Conservation (phyloP, 30 jellyfish, hydroid and myxozoan species). For the Haliclystus octoradiatus region DNA sequence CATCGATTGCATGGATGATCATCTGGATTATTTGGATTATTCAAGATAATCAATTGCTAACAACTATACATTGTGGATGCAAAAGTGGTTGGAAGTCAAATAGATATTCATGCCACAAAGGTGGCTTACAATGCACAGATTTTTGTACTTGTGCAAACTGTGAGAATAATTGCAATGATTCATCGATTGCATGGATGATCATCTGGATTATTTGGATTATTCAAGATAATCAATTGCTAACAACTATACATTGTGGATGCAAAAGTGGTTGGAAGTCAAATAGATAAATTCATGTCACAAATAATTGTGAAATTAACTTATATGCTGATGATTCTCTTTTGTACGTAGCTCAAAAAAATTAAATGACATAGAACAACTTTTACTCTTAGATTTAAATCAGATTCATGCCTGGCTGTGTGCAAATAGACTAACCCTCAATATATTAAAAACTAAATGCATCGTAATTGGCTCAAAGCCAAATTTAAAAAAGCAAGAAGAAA, state of each 20-base stretch:
- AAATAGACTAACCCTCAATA: too few relatives aligned
- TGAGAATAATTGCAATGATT: background rate
- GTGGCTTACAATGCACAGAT: constrained; percentile 14
- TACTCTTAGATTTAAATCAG: too few relatives aligned
- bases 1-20: background rate
- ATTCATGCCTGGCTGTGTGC: too few relatives aligned
- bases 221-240: constrained; percentile 19
- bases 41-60: constrained; percentile 19
- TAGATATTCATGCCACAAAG: constrained; percentile 17
- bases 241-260: constrained; percentile 11
- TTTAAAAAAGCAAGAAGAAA: too few relatives aligned
- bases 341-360: too few relatives aligned
- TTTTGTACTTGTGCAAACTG: constrained; percentile 15
- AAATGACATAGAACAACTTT: too few relatives aligned
- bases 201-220: too few relatives aligned
- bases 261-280: constrained; percentile 24
- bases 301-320: too few relatives aligned
- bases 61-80: constrained; percentile 11
- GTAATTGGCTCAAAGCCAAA: too few relatives aligned
- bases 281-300: constrained; percentile 12
- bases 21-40: too few relatives aligned
- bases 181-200: background rate
- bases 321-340: too few relatives aligned
- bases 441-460: too few relatives aligned
- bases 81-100: constrained; percentile 24